A percentile compares a stretch with the other conserved stretches of the same genome.
phyloP scores from a whole-genome alignment of 2,888 invertebrate genomes.

The Candidula unifasciata region DNA sequence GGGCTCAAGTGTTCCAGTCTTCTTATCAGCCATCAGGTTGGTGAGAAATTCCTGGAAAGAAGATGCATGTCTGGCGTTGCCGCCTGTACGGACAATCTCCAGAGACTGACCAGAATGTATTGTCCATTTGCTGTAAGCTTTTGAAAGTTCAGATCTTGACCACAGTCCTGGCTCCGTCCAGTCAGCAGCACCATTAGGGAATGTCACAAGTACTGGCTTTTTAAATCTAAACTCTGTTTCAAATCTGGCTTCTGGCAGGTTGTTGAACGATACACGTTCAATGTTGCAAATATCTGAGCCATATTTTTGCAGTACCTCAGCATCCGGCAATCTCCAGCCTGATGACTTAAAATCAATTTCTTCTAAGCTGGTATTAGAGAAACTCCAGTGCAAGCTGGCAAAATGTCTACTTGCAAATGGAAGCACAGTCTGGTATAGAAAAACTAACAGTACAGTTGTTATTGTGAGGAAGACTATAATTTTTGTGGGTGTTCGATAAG shows the following conservation, averaged over 20 bases:
- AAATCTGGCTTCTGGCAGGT: slow-evolving; percentile 63
- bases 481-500: not conserved
- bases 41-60: slow-evolving; percentile 66
- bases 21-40: slow-evolving; percentile 56
- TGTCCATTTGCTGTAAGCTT: slow-evolving; percentile 65
- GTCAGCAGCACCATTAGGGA: slow-evolving; percentile 66
- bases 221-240: slow-evolving; percentile 65
- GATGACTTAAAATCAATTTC: slow-evolving; percentile 31
- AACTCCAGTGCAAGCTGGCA: not conserved
- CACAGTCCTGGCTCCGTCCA: slow-evolving; percentile 70
- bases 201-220: slow-evolving; percentile 69
- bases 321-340: slow-evolving; percentile 65
- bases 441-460: not conserved
- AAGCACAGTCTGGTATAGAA: not conserved
- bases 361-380: not conserved
- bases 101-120: slow-evolving; percentile 66
- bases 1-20: slow-evolving; percentile 59
- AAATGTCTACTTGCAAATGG: not conserved
- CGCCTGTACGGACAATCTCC: slow-evolving; percentile 72
- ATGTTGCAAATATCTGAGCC: slow-evolving; percentile 63
- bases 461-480: not conserved
- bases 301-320: slow-evolving; percentile 54
- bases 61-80: slow-evolving; percentile 65
- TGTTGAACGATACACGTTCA: slow-evolving; percentile 59
- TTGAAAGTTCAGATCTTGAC: slow-evolving; percentile 55